Evolutionary conservation across 2,113 vertebrate genomes (phyloP).

Genomic region (Caretta caretta): DNA sequence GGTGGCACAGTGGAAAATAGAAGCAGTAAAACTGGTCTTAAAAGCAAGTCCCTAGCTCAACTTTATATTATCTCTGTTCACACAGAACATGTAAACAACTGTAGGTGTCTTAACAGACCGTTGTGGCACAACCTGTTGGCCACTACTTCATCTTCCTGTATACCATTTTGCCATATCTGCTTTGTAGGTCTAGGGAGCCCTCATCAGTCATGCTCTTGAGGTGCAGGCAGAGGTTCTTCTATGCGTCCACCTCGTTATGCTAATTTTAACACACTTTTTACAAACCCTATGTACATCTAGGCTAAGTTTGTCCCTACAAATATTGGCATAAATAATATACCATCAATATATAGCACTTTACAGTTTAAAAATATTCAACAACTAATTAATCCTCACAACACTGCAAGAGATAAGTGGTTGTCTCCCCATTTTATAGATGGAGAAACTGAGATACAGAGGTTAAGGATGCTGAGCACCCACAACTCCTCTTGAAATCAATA

Average conservation of each 20-base stretch:
- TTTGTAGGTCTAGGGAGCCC: background rate
- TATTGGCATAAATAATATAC: background rate
- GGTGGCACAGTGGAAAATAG: slow-evolving; percentile 7
- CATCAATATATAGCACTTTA: background rate
- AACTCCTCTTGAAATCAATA: background rate
- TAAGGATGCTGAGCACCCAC: background rate
- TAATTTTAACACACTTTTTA: background rate
- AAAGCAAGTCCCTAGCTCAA: background rate
- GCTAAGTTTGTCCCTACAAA: rapidly evolving
- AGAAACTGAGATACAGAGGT: background rate
- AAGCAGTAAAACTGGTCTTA: background rate
- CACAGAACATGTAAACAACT: background rate
- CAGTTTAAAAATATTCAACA: background rate
- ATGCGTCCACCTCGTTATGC: background rate
- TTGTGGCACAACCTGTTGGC: slow-evolving; percentile 14
- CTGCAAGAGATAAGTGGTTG: rapidly evolving
- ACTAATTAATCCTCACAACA: background rate
- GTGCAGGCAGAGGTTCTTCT: slow-evolving; percentile 17
- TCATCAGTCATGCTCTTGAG: background rate
- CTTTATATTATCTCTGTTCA: slow-evolving; percentile 1
- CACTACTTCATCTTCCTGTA: slow-evolving; percentile 56
- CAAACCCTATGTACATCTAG: background rate
- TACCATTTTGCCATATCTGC: slow-evolving; percentile 29
- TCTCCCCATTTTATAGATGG: rapidly evolving
- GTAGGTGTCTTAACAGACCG: background rate